Evolutionary conservation across 2,888 invertebrate species (phyloP).

Genomic region (Phorcus lineatus): DNA sequence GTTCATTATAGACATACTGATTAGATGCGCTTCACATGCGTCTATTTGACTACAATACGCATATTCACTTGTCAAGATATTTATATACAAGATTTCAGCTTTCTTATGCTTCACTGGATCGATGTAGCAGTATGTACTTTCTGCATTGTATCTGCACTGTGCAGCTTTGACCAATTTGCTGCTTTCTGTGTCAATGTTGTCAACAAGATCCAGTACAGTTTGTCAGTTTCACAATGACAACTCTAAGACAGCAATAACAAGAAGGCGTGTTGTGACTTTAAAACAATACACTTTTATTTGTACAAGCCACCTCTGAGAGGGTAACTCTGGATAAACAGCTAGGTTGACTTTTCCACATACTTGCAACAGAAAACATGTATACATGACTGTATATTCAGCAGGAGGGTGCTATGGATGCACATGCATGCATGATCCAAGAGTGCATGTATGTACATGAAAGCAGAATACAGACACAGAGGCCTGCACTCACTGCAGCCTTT

Average conservation of each 20-base stretch:
- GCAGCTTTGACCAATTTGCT: too few relatives aligned
- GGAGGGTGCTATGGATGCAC: background rate
- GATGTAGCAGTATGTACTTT: too few relatives aligned
- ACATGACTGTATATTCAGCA: background rate
- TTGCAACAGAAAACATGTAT: conserved; percentile 21
- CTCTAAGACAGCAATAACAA: background rate
- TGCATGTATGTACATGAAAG: conserved; percentile 11
- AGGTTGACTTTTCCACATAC: conserved; percentile 19
- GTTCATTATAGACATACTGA: too few relatives aligned
- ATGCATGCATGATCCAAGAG: background rate
- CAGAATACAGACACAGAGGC: conserved; percentile 8
- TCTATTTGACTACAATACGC: too few relatives aligned
- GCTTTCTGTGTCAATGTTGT: too few relatives aligned
- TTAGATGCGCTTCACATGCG: too few relatives aligned
- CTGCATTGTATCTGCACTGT: too few relatives aligned
- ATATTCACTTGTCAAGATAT: too few relatives aligned
- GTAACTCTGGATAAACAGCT: conserved; percentile 17
- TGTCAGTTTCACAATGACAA: background rate
- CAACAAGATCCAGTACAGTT: too few relatives aligned
- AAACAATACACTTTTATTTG: conserved; percentile 21
- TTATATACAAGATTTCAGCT: too few relatives aligned
- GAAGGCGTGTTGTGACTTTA: background rate
- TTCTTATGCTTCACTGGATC: too few relatives aligned
- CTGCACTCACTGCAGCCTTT: background rate
- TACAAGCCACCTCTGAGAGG: conserved; percentile 15